Conservation (phyloP, 2,888 invertebrate species). For the Trichogramma dendrolimi region DNA sequence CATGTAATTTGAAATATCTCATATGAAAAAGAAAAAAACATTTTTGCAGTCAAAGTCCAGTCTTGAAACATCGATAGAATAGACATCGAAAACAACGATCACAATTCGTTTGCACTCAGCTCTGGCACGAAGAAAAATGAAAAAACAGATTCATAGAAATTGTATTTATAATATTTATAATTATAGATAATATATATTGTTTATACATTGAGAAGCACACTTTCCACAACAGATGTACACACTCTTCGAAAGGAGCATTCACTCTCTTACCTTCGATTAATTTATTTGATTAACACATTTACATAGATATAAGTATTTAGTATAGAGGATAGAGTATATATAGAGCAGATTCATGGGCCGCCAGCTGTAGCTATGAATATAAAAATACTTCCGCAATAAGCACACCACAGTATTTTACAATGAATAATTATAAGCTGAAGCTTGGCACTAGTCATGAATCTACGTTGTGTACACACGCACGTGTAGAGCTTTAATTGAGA, state of each 20-base stretch:
- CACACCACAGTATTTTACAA: conserved; percentile 47
- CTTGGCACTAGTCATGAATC: conserved; percentile 27
- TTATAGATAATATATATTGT: conserved; percentile 21
- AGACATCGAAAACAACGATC: conserved; percentile 8
- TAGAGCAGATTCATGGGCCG: no score
- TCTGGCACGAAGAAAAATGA: conserved; percentile 3
- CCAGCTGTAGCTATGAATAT: no score
- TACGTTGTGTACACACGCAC: conserved; percentile 12
- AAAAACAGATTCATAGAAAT: conserved; percentile 14
- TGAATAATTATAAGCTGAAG: conserved; percentile 34
- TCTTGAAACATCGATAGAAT: no score
- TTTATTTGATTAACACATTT: no score
- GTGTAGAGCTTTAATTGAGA: neutral
- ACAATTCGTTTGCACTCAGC: no score
- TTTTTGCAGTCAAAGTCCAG: no score
- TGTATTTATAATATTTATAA: conserved; percentile 24
- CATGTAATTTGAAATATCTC: conserved; percentile 5
- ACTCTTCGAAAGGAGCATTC: no score
- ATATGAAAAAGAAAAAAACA: conserved; percentile 7
- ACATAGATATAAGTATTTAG: no score
- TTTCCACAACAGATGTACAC: no score
- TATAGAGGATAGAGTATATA: no score
- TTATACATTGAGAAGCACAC: no score
- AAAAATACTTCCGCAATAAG: conserved; percentile 28
- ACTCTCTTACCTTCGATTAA: no score